Conservation (phyloP, 1,140 invertebrate species). For the Drosophila willistoni region DNA sequence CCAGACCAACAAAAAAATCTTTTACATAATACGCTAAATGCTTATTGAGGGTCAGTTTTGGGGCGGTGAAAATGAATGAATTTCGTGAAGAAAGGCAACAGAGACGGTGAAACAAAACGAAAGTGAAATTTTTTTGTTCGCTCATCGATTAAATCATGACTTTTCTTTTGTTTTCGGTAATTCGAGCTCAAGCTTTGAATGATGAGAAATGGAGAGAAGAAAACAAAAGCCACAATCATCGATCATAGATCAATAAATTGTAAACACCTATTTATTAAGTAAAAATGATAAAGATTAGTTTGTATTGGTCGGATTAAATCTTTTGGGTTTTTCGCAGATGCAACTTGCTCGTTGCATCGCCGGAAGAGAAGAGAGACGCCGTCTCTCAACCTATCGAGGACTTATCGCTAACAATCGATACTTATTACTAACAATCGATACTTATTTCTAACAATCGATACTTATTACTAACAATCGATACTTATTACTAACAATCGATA, state of each 20-base stretch:
- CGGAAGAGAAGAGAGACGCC: no score
- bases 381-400: no score
- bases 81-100: conserved; percentile 52
- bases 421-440: no score
- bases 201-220: background rate
- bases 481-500: no score
- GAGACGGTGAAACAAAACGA: conserved; percentile 36
- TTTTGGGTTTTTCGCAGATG: no score
- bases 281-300: no score
- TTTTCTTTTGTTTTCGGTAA: conserved; percentile 52
- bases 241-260: conserved; percentile 8
- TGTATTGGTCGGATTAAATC: no score
- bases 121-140: conserved; percentile 70
- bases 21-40: conserved; percentile 52
- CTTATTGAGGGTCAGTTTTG: conserved; percentile 58
- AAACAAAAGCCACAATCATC: background rate
- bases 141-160: conserved; percentile 54
- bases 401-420: no score
- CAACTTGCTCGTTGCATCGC: no score
- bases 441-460: no score
- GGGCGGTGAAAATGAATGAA: conserved; percentile 58
- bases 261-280: no score
- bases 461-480: no score
- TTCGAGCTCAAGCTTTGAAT: conserved; percentile 17
- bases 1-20: conserved; percentile 15